Conservation (phyloP, 2,888 invertebrate genomes). For the Danaus chrysippus region DNA sequence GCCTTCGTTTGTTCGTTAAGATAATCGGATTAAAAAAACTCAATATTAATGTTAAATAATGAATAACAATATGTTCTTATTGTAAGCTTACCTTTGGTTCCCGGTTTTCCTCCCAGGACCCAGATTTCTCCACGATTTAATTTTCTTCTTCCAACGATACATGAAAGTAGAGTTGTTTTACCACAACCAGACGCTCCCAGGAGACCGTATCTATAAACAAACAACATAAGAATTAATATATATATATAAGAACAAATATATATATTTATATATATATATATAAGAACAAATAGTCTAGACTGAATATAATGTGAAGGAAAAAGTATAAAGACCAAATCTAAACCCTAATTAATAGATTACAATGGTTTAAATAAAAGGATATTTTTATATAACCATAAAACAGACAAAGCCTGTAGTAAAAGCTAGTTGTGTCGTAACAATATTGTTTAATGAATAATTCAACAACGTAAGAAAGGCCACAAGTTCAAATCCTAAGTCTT, state of each 20-base stretch:
- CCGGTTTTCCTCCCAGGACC: conserved; percentile 94
- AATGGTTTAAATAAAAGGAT: too few species aligned
- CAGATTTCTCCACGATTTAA: conserved; percentile 93
- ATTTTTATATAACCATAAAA: too few species aligned
- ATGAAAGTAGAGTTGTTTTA: conserved; percentile 96
- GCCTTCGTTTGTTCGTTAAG: neutral
- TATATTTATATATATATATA: neutral
- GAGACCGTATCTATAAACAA: conserved; percentile 88
- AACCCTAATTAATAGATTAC: too few species aligned
- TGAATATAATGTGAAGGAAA: neutral
- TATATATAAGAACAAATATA: neutral
- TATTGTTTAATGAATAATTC: neutral
- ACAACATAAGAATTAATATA: conserved; percentile 1
- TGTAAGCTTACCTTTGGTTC: conserved; percentile 81
- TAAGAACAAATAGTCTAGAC: too few species aligned
- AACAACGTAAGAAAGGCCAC: neutral
- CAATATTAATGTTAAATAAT: too few species aligned
- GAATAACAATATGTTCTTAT: too few species aligned
- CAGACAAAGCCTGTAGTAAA: neutral
- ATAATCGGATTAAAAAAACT: neutral
- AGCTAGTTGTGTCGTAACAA: neutral
- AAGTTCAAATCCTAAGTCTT: conserved; percentile 1
- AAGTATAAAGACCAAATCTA: neutral
- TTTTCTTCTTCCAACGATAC: conserved; percentile 92
- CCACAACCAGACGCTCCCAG: conserved; percentile 97